These are phyloP conservation scores for Diabrotica undecimpunctata DNA, from an alignment of 1,140 invertebrate genomes.

Conservation along the genomic window DNA sequence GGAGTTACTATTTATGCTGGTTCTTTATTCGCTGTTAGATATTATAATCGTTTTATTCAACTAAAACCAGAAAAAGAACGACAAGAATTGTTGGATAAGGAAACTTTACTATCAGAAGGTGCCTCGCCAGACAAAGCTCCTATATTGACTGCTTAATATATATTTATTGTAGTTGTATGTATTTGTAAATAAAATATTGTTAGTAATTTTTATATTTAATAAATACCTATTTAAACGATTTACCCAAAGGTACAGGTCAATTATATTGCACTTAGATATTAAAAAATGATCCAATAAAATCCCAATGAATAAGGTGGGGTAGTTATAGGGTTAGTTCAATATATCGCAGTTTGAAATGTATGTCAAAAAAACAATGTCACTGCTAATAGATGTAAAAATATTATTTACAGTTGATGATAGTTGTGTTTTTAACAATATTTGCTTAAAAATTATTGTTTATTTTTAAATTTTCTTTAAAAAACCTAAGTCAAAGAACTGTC, in stretches of 20 bases:
- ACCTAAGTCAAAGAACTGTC: too few species aligned
- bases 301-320: neutral
- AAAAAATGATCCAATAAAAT: neutral
- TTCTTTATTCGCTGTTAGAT: slow-evolving; percentile 47
- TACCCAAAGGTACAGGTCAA: too few species aligned
- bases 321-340: slow-evolving; percentile 7
- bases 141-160: slow-evolving; percentile 1
- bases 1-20: slow-evolving; percentile 51
- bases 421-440: too few species aligned
- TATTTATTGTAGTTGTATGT: neutral
- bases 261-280: too few species aligned
- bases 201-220: too few species aligned
- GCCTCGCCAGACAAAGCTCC: slow-evolving; percentile 35
- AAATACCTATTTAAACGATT: too few species aligned
- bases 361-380: too few species aligned
- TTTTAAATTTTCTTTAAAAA: too few species aligned
- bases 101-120: slow-evolving; percentile 51
- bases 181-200: neutral
- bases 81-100: slow-evolving; percentile 47
- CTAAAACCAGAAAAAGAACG: slow-evolving; percentile 48
- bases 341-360: neutral
- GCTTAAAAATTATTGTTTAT: too few species aligned
- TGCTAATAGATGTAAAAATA: too few species aligned
- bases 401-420: too few species aligned
- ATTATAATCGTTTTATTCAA: slow-evolving; percentile 51